phyloP scores from a whole-genome alignment of 2,113 vertebrate species.

The Coregonus clupeaformis region DNA sequence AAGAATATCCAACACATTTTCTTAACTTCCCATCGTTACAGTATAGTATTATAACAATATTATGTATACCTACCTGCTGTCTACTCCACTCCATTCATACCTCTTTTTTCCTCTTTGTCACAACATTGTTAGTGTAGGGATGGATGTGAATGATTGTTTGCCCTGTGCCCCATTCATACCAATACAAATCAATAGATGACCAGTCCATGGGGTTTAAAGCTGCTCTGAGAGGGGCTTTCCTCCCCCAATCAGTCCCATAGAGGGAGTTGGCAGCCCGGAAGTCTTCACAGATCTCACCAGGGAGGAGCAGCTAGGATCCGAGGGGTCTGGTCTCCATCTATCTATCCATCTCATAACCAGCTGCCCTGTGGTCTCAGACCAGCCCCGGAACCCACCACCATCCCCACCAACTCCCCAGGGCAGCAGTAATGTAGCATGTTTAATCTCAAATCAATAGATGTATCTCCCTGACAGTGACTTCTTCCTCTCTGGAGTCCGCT shows the following conservation, averaged over 20 bases:
- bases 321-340: neutral
- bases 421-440: slow-evolving; percentile 62
- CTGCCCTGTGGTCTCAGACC: neutral
- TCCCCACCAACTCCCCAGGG: slow-evolving; percentile 31
- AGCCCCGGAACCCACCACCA: slow-evolving; percentile 15
- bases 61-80: neutral
- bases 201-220: neutral
- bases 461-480: slow-evolving; percentile 53
- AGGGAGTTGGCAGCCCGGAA: neutral
- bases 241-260: neutral
- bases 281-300: neutral
- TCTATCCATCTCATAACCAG: slow-evolving; percentile 29
- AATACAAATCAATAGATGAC: slow-evolving; percentile 1
- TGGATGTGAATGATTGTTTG: neutral
- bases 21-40: neutral
- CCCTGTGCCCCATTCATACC: neutral
- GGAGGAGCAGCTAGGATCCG: neutral
- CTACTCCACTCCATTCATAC: neutral
- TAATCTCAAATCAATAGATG: slow-evolving; percentile 73
- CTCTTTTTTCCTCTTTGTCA: neutral
- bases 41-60: neutral
- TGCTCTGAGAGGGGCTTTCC: neutral
- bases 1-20: neutral
- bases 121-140: neutral
- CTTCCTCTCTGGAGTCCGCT: slow-evolving; percentile 51